Evolutionary conservation across 2,113 vertebrate species (phyloP), one percentile per base, ranked within the genome.

Genomic region (Trochalopteron elliotii): DNA sequence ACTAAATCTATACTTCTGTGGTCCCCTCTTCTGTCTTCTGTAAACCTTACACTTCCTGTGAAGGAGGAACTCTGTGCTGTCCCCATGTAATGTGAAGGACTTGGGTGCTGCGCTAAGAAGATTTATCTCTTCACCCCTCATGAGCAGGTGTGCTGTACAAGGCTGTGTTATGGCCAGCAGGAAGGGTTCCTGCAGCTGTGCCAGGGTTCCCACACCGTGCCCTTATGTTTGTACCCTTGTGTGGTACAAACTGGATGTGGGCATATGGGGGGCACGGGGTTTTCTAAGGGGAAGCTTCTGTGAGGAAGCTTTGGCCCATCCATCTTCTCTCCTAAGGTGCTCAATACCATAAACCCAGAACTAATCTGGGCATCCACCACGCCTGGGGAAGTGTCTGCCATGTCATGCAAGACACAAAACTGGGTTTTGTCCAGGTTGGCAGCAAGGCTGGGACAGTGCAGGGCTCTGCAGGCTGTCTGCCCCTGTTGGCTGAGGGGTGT

Each of bases 181-280:
- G 14, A 13, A 0, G 6, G 23, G 68, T 21, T 12, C 40, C 45
- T 65, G 64, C 47, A 79, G 67, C 35, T 2, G 0, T 19, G 28
- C 57, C 28, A 12, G 20, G 20, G 7, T 21, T 9, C 17, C 65
- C 6, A 5, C 2, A 0, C 23, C 3, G 3, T 65, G 45, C 19
- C 50, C 77, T 25, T 5, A 1, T 3, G 25, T 6, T 6, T 55
- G 42, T 20, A 6, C 1, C 11, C 21, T 33, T 40, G 9, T 0
- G 1, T 13, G 45, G 33, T 16, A 19, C 4, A 9, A 47, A 12
- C 35, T 59, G 44, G 27, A 21, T 1, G 0, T 31, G 47, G 23
- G 13, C 0, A 0, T 13, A 1, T 49, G 25, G 8, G 1, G 15
- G 12, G 9, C 31, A 17, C 39, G n/a, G 42, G 19, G 3, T 50